Conservation (phyloP, 1,140 invertebrate genomes). For the Drosophila sechellia region DNA sequence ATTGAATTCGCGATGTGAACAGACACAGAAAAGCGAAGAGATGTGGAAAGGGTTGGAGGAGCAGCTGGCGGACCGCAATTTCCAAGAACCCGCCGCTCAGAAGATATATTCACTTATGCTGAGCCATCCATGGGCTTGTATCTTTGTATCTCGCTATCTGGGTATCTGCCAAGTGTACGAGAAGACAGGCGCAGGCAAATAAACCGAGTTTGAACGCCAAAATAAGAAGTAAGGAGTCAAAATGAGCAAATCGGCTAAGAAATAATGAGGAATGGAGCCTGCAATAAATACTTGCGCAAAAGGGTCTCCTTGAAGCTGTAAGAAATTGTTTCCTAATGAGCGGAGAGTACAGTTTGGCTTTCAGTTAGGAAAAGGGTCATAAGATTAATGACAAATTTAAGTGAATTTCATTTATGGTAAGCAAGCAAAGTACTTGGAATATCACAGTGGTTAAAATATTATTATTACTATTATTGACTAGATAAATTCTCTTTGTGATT, state of each 20-base stretch:
- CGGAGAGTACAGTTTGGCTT: constrained; percentile 4
- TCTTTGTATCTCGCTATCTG: constrained; percentile 35
- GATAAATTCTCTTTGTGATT: too few relatives aligned
- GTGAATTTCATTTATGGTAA: not conserved
- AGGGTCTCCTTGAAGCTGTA: not conserved
- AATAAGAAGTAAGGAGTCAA: constrained; percentile 41
- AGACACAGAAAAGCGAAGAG: constrained; percentile 34
- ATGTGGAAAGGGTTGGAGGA: constrained; percentile 5
- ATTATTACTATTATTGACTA: too few relatives aligned
- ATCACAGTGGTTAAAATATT: too few relatives aligned
- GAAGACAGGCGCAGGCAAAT: constrained; percentile 60
- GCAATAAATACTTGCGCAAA: constrained; percentile 24
- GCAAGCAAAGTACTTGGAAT: too few relatives aligned
- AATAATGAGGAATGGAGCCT: constrained; percentile 48
- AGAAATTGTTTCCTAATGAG: constrained; percentile 10
- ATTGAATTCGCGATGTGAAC: constrained; percentile 78
- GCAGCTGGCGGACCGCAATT: constrained; percentile 59
- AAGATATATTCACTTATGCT: constrained; percentile 50
- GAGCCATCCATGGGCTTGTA: constrained; percentile 10
- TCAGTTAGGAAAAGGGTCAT: constrained; percentile 14
- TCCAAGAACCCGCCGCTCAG: constrained; percentile 67
- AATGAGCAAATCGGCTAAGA: constrained; percentile 63
- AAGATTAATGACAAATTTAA: constrained; percentile 22
- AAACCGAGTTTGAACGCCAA: constrained; percentile 31
- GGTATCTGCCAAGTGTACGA: constrained; percentile 33